Percentiles rank a stretch among this genome's conserved stretches.
Conservation (phyloP, 2,797 vertebrate genomes). For the Bradypus variegatus region DNA sequence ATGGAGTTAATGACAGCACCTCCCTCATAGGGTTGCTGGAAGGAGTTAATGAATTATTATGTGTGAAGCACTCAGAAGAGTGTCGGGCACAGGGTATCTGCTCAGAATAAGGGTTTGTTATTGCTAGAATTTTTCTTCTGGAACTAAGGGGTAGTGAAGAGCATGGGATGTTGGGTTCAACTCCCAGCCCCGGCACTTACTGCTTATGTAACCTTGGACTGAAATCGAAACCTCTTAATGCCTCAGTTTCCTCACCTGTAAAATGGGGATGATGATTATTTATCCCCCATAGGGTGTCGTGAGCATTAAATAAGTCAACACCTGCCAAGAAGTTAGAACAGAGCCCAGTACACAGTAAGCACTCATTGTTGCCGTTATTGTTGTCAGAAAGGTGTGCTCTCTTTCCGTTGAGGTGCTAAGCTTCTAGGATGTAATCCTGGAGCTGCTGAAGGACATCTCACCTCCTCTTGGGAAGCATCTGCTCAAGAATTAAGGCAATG, state of each 20-base stretch:
- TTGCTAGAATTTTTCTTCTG: background rate
- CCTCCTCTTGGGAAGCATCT: background rate
- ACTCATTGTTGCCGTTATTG: background rate
- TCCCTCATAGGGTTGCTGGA: background rate
- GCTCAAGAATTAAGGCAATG: background rate
- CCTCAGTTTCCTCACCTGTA: background rate
- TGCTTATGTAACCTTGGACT: background rate
- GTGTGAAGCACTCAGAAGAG: background rate
- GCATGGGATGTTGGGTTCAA: background rate
- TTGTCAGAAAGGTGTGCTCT: background rate
- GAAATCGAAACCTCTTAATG: background rate
- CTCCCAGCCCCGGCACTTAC: background rate
- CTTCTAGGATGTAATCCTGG: background rate
- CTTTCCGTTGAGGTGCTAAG: background rate
- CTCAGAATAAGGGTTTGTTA: background rate
- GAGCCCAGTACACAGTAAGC: background rate
- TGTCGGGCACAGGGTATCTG: background rate
- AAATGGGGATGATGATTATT: background rate
- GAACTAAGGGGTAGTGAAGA: background rate
- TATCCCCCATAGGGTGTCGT: background rate
- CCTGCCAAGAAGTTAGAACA: background rate
- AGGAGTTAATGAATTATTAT: background rate
- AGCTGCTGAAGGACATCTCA: background rate
- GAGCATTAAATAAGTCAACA: background rate
- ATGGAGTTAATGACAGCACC: background rate